Evolutionary conservation across 2,797 vertebrate genomes (phyloP).

Genomic region (Sciaenops ocellatus): DNA sequence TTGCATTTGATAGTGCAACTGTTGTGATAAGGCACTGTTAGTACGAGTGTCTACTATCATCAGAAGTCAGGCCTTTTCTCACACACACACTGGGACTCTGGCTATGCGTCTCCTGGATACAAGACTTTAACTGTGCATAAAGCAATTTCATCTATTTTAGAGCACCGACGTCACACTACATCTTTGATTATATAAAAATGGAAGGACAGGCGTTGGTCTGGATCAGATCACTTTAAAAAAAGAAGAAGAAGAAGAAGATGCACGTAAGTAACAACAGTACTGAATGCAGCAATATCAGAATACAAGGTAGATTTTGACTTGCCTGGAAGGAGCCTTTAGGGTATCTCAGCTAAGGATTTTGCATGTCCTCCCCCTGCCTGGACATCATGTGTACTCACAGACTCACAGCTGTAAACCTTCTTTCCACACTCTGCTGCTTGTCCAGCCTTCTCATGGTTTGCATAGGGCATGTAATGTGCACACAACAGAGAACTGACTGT

Average conservation of each 20-base stretch:
- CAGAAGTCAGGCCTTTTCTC: constrained; percentile 73
- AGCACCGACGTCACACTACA: constrained; percentile 46
- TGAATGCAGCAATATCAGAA: constrained; percentile 78
- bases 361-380: constrained; percentile 47
- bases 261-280: constrained; percentile 57
- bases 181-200: constrained; percentile 69
- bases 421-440: constrained; percentile 39
- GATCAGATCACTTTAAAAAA: constrained; percentile 48
- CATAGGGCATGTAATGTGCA: constrained; percentile 83
- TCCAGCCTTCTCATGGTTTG: constrained; percentile 76
- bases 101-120: constrained; percentile 40
- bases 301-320: constrained; percentile 67
- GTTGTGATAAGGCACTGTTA: constrained; percentile 86
- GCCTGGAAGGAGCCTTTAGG: constrained; percentile 62
- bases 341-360: constrained; percentile 51
- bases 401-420: constrained; percentile 35
- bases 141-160: constrained; percentile 31
- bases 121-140: constrained; percentile 26
- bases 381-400: constrained; percentile 52
- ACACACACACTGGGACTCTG: constrained; percentile 38
- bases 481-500: constrained; percentile 63
- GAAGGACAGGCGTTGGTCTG: constrained; percentile 68
- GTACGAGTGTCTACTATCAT: constrained; percentile 79
- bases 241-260: constrained; percentile 25
- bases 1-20: constrained; percentile 76